Percentiles rank a stretch among this genome's conserved stretches.
Evolutionary conservation across 2,797 vertebrate species (phyloP).

Genomic region (Spondyliosoma cantharus): DNA sequence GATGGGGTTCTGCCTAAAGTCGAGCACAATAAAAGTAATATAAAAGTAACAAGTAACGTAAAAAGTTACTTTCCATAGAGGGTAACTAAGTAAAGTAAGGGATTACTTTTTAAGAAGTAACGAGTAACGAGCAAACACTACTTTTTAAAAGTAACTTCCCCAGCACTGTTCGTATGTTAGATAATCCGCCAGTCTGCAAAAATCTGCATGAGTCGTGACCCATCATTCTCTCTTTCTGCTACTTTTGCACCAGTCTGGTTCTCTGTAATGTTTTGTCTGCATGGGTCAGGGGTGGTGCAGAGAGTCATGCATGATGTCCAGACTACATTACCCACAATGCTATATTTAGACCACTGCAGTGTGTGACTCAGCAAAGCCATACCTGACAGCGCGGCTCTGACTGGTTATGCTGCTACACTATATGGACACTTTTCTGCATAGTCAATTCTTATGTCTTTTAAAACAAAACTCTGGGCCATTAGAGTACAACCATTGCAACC

Average conservation of each 20-base stretch:
- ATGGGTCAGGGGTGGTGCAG: constrained; percentile 32
- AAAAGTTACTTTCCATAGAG: too few relatives aligned
- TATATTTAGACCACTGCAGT: constrained; percentile 84
- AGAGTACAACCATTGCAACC: neutral
- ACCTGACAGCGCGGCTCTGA: constrained; percentile 44
- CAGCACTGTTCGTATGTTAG: neutral
- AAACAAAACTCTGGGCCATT: neutral
- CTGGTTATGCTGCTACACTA: constrained; percentile 7
- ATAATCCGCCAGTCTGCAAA: neutral
- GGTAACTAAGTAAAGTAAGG: too few relatives aligned
- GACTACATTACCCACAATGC: constrained; percentile 77
- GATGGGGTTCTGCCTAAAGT: too few relatives aligned
- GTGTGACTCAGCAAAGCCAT: constrained; percentile 78
- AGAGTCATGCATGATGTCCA: constrained; percentile 31
- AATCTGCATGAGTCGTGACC: neutral
- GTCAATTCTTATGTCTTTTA: constrained; percentile 3
- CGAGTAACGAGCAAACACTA: too few relatives aligned
- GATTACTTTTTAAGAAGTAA: too few relatives aligned
- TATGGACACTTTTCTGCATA: neutral
- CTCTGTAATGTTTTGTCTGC: constrained; percentile 10
- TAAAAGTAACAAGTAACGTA: too few relatives aligned
- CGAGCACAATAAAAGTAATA: too few relatives aligned
- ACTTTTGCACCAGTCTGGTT: neutral
- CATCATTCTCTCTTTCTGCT: constrained; percentile 3
- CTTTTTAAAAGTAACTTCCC: too few relatives aligned